Percentiles rank a stretch among this genome's conserved stretches.
phyloP scores from a whole-genome alignment of 2,797 vertebrate genomes.

The Anabacerthia variegaticeps region DNA sequence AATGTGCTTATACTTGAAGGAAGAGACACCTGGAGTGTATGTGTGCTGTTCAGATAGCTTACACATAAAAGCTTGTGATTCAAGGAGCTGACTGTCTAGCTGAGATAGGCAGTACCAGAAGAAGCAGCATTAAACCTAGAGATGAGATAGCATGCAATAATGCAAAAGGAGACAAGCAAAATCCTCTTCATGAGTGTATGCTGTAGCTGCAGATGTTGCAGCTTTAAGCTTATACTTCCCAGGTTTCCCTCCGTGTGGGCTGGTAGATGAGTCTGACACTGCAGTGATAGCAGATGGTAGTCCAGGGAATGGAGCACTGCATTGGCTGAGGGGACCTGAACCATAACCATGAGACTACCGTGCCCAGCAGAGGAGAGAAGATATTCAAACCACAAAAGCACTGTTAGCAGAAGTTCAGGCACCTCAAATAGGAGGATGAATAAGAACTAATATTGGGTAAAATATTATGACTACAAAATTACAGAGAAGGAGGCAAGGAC shows the following conservation, averaged over 20 bases:
- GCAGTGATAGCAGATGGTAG: not conserved
- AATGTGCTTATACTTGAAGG: conserved; percentile 11
- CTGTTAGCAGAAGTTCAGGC: not conserved
- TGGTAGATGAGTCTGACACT: not conserved
- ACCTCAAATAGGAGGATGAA: not conserved
- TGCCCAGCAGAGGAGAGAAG: not conserved
- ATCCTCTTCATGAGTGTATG: not conserved
- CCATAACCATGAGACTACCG: not conserved
- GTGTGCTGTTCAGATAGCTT: conserved; percentile 33
- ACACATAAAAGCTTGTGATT: conserved; percentile 33
- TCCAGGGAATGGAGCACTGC: not conserved
- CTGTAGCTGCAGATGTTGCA: not conserved
- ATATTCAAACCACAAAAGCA: not conserved
- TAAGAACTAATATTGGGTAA: not conserved
- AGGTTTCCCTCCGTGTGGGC: not conserved
- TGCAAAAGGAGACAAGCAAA: conserved; percentile 23
- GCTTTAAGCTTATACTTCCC: not conserved
- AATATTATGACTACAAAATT: not conserved
- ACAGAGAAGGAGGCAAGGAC: not conserved
- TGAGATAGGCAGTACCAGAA: conserved; percentile 38
- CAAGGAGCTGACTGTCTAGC: conserved; percentile 1
- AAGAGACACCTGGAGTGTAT: conserved; percentile 11
- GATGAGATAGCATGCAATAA: conserved; percentile 49
- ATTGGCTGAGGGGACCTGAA: not conserved
- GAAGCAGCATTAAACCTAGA: conserved; percentile 23